Evolutionary conservation across 2,888 invertebrate genomes (phyloP).

Genomic region (Agrotis exclamationis): DNA sequence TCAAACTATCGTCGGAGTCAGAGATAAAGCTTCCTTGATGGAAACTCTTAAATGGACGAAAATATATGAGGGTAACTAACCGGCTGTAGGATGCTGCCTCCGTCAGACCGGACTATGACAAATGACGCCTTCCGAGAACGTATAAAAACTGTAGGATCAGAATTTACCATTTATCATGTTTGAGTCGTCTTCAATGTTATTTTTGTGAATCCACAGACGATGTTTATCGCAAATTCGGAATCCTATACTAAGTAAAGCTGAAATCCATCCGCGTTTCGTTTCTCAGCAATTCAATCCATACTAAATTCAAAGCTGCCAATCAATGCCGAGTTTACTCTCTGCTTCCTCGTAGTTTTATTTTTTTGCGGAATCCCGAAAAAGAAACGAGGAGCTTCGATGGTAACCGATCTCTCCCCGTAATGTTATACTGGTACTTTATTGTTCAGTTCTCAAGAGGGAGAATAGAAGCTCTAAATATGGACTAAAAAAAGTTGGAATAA

Average conservation of each 20-base stretch:
- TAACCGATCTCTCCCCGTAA: constrained; percentile 54
- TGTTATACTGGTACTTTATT: constrained; percentile 36
- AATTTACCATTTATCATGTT: constrained; percentile 70
- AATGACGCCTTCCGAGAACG: constrained; percentile 72
- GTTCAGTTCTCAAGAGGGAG: constrained; percentile 25
- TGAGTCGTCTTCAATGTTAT: constrained; percentile 28
- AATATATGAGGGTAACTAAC: constrained; percentile 57
- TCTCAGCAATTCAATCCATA: constrained; percentile 56
- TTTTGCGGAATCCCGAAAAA: constrained; percentile 46
- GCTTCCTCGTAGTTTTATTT: constrained; percentile 54
- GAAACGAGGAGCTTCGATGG: constrained; percentile 30
- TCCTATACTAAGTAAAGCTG: constrained; percentile 29
- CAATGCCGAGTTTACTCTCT: constrained; percentile 54
- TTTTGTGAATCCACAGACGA: constrained; percentile 21
- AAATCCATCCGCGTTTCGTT: constrained; percentile 40
- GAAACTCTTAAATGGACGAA: constrained; percentile 44
- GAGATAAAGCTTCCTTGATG: constrained; percentile 44
- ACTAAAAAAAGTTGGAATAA: constrained; percentile 25
- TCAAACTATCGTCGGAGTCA: constrained; percentile 45
- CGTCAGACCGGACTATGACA: constrained; percentile 72
- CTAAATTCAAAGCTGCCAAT: constrained; percentile 62
- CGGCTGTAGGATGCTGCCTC: constrained; percentile 56
- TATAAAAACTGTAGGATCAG: constrained; percentile 68
- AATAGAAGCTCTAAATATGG: constrained; percentile 31
- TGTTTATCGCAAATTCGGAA: constrained; percentile 28